Base-by-base conservation (phyloP, 1,140 invertebrate genomes). In the Holotrichia oblita region DNA sequence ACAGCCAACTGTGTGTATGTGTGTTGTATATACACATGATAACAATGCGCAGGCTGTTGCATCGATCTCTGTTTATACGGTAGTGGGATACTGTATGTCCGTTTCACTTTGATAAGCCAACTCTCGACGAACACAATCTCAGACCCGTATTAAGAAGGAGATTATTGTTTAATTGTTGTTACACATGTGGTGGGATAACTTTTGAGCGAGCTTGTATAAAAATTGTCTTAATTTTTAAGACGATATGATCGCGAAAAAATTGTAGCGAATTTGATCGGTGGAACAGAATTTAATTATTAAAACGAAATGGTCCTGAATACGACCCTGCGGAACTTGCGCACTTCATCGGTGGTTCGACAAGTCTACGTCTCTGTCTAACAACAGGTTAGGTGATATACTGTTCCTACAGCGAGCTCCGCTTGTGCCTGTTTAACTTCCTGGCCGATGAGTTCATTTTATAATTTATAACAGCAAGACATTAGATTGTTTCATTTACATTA, bases 401-500 rank as follows among this genome's bases (percentile, higher is more conserved):
- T 22, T 7, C 24, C n/a, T 10, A 17, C 1, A 10, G 10, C 44
- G n/a, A n/a, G n/a, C 44, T 48, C 44, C n/a, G 27, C 44, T 48
- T 17, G 22, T 69, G 22, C 27, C 27, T 24, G 22, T 10, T 20
- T 34, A 34, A 69, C 61, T 69, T 69, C 61, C 61, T 69, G 61
- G 22, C 22, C 61, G 61, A 69, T 69, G 61, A 69, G 61, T 69
- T 69, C 61, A 69, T 69, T 69, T 69, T 69, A 22, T 69, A 69
- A 69, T 69, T 69, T 69, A 69, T 69, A 69, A 69, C 61, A 69
- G 61, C 61, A 69, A 69, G 61, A 69, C n/a, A 69, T 69, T 69
- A 69, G 61, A 69, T 69, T 69, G 61, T 69, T 69, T 69, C 61
- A 69, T 69, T 69, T 69, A 69, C 61, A 69, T 69, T 69, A 69